Conservation (phyloP, 2,888 invertebrate genomes). For the Tetragonula carbonaria region DNA sequence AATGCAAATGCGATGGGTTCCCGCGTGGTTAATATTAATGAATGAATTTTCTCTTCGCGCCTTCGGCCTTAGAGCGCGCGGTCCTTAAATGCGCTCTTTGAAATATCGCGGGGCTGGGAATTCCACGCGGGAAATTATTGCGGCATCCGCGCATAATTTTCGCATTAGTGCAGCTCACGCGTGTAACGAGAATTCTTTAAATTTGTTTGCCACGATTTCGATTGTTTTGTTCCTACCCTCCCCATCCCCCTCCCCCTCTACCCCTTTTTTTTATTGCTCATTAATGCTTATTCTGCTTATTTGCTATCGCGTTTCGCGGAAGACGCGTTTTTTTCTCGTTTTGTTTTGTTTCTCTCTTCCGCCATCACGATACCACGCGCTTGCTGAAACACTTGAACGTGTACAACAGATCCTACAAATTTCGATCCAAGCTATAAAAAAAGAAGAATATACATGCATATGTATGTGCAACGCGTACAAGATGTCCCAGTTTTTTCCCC, state of each 20-base stretch:
- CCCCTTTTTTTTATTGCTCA: neutral
- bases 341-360: neutral
- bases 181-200: conserved; percentile 25
- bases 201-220: conserved; percentile 15
- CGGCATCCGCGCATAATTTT: conserved; percentile 36
- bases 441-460: neutral
- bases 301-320: neutral
- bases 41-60: conserved; percentile 66
- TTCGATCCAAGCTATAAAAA: neutral
- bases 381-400: neutral
- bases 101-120: conserved; percentile 42
- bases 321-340: neutral
- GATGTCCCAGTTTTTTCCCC: neutral
- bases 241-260: too few species aligned
- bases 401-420: neutral
- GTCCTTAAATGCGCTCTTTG: conserved; percentile 40
- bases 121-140: conserved; percentile 47
- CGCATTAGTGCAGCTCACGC: conserved; percentile 30
- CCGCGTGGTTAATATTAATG: conserved; percentile 62
- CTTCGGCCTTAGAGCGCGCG: conserved; percentile 29
- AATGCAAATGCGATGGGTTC: conserved; percentile 64
- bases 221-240: neutral
- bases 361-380: neutral
- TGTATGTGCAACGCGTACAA: neutral
- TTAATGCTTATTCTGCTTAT: neutral